These are phyloP conservation scores for Ceryle rudis DNA, from an alignment of 2,797 vertebrate genomes.

Conservation along the genomic window DNA sequence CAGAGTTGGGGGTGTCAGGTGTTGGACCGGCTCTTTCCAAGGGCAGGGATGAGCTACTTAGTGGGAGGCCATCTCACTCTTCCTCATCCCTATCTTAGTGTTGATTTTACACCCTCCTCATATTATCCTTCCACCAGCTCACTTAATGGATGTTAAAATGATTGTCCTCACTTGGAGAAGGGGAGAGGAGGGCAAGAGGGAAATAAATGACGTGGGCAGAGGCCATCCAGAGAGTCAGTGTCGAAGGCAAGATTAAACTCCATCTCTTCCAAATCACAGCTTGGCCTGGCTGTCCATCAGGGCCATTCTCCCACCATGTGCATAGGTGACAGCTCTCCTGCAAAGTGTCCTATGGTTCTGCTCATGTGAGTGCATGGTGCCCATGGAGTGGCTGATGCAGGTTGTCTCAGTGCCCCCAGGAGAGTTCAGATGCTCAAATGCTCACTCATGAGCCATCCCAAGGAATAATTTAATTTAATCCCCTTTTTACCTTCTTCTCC, in stretches of 20 bases:
- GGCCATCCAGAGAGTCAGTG: background rate
- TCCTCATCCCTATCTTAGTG: background rate
- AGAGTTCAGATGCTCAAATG: background rate
- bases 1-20: background rate
- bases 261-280: background rate
- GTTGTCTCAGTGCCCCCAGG: background rate
- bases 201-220: background rate
- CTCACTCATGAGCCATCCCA: background rate
- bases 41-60: background rate
- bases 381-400: background rate
- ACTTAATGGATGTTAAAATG: background rate
- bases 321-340: background rate
- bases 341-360: background rate
- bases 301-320: fast-evolving
- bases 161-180: background rate
- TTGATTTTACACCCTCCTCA: background rate
- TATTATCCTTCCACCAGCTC: background rate
- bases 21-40: background rate
- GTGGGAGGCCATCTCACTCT: background rate
- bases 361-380: background rate
- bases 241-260: background rate
- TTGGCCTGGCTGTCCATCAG: background rate
- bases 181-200: background rate
- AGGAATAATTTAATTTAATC: background rate
- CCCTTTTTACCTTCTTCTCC: background rate